Evolutionary conservation across 2,888 invertebrate genomes (phyloP).

Genomic region (Aelia acuminata): DNA sequence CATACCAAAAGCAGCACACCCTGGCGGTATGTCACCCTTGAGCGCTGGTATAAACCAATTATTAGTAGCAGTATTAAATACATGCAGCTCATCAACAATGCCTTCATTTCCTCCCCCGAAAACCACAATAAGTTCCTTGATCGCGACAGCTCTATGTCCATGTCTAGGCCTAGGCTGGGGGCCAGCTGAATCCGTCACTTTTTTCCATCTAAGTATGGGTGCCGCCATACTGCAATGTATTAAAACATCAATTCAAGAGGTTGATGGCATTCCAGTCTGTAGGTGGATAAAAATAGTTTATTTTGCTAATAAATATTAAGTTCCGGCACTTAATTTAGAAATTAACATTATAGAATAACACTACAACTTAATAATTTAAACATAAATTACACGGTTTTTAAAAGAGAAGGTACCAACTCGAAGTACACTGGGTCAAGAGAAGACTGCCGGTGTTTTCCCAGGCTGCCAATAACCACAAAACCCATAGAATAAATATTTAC

Average conservation of each 20-base stretch:
- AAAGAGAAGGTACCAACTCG: background rate
- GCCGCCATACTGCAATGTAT: constrained; percentile 78
- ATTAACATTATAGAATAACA: background rate
- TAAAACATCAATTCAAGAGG: constrained; percentile 40
- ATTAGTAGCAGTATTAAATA: constrained; percentile 87
- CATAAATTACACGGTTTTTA: background rate
- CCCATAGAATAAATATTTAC: background rate
- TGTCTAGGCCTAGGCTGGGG: constrained; percentile 96
- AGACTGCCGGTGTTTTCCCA: background rate
- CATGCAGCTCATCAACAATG: constrained; percentile 98
- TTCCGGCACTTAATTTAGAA: background rate
- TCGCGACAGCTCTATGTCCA: constrained; percentile 98
- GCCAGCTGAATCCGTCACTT: constrained; percentile 92
- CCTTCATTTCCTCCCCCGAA: constrained; percentile 99
- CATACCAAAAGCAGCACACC: constrained; percentile 98
- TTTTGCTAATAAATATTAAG: background rate
- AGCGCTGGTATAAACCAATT: constrained; percentile 91
- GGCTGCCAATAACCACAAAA: background rate
- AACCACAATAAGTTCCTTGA: constrained; percentile 98
- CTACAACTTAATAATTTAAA: background rate
- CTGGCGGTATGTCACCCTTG: constrained; percentile 97
- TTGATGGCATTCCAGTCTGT: constrained; percentile 39
- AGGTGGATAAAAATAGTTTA: background rate
- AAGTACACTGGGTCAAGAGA: background rate
- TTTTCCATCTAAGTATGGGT: constrained; percentile 90